Evolutionary conservation across 2,888 invertebrate species (phyloP).

Genomic region (Agrotis puta): DNA sequence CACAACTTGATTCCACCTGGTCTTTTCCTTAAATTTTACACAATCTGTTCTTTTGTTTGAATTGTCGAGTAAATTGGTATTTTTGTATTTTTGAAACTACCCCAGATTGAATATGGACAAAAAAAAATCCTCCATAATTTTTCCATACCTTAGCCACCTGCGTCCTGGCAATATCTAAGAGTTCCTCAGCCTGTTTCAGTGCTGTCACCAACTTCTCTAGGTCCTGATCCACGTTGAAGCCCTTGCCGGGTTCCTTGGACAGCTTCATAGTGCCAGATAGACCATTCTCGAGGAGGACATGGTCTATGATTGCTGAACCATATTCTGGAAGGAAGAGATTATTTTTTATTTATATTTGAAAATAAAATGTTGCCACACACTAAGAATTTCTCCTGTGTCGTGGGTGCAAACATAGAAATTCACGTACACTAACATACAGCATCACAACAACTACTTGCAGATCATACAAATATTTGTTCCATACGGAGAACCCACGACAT

Average conservation of each 20-base stretch:
- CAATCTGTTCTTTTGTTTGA: too few relatives aligned
- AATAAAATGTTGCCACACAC: too few relatives aligned
- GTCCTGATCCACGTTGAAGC: constrained; percentile 92
- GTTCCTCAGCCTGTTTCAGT: constrained; percentile 92
- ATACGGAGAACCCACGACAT: too few relatives aligned
- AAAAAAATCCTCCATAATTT: not conserved
- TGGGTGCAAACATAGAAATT: too few relatives aligned
- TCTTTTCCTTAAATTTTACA: too few relatives aligned
- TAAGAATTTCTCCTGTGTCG: too few relatives aligned
- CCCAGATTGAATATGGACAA: not conserved
- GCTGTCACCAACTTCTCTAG: constrained; percentile 92
- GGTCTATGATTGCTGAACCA: constrained; percentile 97
- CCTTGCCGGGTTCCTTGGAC: constrained; percentile 87
- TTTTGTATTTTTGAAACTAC: too few relatives aligned
- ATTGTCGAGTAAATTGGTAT: too few relatives aligned
- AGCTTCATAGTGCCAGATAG: constrained; percentile 91
- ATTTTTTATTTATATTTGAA: not conserved
- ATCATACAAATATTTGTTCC: too few relatives aligned
- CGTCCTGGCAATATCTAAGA: constrained; percentile 91
- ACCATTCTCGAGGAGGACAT: constrained; percentile 94
- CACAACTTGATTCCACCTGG: too few relatives aligned
- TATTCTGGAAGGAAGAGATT: constrained; percentile 92
- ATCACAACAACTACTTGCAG: too few relatives aligned
- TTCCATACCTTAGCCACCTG: constrained; percentile 90
- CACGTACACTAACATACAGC: too few relatives aligned